Evolutionary conservation across 2,888 invertebrate species (phyloP).

Genomic region (Lamellibrachia satsuma): DNA sequence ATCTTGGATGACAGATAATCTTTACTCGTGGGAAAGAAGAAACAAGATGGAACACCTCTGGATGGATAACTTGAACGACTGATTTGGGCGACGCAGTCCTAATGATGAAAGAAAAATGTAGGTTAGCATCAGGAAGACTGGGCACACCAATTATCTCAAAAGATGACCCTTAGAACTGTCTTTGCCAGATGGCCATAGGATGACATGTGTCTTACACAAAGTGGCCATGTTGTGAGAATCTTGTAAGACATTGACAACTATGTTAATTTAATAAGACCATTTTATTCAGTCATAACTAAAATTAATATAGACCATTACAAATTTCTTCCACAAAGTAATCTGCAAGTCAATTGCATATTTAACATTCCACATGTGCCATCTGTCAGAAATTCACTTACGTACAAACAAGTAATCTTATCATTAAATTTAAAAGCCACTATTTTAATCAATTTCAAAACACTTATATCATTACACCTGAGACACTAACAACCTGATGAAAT

Average conservation of each 20-base stretch:
- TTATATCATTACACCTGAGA: background rate
- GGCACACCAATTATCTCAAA: background rate
- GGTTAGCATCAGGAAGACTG: background rate
- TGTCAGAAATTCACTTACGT: no score
- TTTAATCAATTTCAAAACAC: background rate
- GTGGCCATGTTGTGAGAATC: background rate
- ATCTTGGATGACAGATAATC: constrained; percentile 3
- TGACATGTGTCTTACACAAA: background rate
- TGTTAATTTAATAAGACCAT: no score
- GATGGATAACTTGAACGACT: background rate
- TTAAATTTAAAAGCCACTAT: no score
- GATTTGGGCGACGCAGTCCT: background rate
- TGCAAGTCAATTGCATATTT: no score
- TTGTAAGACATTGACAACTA: background rate
- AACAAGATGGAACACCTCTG: constrained; percentile 17
- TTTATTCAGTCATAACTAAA: no score
- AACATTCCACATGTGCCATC: no score
- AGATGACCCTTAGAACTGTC: background rate
- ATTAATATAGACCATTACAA: background rate
- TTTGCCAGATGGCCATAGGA: background rate
- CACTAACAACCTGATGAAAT: background rate
- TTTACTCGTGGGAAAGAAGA: background rate
- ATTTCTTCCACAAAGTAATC: no score
- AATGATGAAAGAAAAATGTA: background rate
- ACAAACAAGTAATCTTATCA: no score